A percentile compares a stretch with the other conserved stretches of the same genome.
Evolutionary conservation across 2,888 invertebrate species (phyloP).

Genomic region (Agrotis ipsilon): DNA sequence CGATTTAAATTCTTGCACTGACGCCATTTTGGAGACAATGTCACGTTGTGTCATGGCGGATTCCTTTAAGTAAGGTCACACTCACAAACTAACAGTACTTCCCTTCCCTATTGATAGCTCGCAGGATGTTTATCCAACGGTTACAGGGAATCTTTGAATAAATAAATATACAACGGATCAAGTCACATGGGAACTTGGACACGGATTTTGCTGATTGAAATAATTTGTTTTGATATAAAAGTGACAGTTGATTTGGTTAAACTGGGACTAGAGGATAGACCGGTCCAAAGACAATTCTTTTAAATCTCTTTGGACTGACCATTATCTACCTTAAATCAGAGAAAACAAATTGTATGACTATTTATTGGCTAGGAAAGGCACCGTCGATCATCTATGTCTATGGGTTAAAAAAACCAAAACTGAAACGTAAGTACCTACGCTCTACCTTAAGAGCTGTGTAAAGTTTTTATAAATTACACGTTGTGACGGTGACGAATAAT

Average conservation of each 20-base stretch:
- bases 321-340: no score
- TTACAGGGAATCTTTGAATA: slow-evolving; percentile 34
- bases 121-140: slow-evolving; percentile 51
- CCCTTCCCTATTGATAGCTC: slow-evolving; percentile 17
- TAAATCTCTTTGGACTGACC: no score
- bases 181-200: slow-evolving; percentile 30
- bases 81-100: slow-evolving; percentile 7
- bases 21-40: slow-evolving; percentile 13
- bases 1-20: no score
- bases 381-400: no score
- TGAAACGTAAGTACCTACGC: no score
- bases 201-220: not conserved
- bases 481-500: slow-evolving; percentile 8
- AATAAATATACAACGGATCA: slow-evolving; percentile 44
- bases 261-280: no score
- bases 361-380: no score
- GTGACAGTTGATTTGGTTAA: not conserved
- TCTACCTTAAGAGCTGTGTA: slow-evolving; percentile 13
- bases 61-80: slow-evolving; percentile 23
- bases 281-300: no score
- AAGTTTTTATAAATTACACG: slow-evolving; percentile 8
- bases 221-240: slow-evolving; percentile 5
- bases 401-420: no score
- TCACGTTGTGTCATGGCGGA: slow-evolving; percentile 19
- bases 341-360: no score